Percentiles rank a stretch among this genome's conserved stretches.
These are phyloP conservation scores for Apamea anceps DNA, from an alignment of 2,888 invertebrate genomes.

Conservation along the genomic window DNA sequence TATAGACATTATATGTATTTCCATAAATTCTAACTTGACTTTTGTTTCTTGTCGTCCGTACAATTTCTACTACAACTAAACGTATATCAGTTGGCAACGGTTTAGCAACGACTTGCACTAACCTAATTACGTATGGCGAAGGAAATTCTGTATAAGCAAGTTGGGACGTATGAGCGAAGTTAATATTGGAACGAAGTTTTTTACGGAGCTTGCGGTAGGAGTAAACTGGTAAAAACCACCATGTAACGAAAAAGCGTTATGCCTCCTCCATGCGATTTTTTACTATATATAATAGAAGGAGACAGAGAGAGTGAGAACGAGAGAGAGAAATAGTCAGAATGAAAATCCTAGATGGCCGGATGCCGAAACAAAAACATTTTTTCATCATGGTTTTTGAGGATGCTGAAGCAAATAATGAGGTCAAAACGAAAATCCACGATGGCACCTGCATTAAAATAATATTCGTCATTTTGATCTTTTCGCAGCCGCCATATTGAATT, in stretches of 20 bases:
- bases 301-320: not conserved
- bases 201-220: not conserved
- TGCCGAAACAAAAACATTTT: not conserved
- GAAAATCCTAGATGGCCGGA: not conserved
- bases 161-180: not conserved
- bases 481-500: not conserved
- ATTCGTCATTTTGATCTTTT: not conserved
- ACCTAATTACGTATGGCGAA: constrained; percentile 26
- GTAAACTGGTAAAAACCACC: not conserved
- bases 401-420: not conserved
- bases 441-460: not conserved
- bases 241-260: not conserved
- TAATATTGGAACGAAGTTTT: not conserved
- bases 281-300: not conserved
- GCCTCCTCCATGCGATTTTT: not conserved
- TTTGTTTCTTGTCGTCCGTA: no score
- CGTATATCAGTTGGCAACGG: constrained; percentile 26
- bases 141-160: constrained; percentile 17
- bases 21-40: no score
- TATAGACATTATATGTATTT: no score
- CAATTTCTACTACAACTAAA: no score
- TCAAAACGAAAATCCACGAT: not conserved
- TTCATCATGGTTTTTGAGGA: not conserved
- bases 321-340: not conserved
- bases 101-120: constrained; percentile 12